These are phyloP conservation scores for Hydropsyche tenuis DNA, from an alignment of 1,140 invertebrate species.

Conservation along the genomic window DNA sequence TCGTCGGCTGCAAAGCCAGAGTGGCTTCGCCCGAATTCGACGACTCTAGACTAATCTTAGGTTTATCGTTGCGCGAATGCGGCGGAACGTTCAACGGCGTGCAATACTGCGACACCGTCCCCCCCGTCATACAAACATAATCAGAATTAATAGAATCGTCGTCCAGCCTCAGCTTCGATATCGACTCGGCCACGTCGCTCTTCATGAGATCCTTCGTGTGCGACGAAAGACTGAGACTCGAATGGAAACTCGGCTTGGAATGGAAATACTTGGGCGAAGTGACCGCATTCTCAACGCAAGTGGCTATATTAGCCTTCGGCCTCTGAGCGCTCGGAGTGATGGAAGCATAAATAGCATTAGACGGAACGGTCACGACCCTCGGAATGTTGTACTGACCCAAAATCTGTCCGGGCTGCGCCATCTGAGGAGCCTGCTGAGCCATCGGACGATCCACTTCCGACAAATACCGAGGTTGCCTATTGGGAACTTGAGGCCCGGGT, in stretches of 20 bases:
- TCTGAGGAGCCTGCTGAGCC: conserved; percentile 52
- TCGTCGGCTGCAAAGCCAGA: conserved; percentile 44
- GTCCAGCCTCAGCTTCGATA: conserved; percentile 58
- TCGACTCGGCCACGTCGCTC: conserved; percentile 31
- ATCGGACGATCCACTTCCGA: not conserved
- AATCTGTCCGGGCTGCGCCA: conserved; percentile 44
- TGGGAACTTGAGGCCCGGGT: conserved; percentile 59
- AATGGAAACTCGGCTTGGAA: conserved; percentile 54
- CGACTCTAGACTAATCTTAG: conserved; percentile 55
- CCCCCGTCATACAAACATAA: conserved; percentile 75
- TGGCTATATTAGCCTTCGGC: conserved; percentile 62
- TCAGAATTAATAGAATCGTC: conserved; percentile 73
- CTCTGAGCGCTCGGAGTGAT: conserved; percentile 63
- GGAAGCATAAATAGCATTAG: conserved; percentile 62
- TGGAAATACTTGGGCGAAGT: conserved; percentile 61
- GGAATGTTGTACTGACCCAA: conserved; percentile 55
- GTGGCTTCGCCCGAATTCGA: conserved; percentile 27
- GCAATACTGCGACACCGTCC: conserved; percentile 55
- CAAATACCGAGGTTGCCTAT: conserved; percentile 25
- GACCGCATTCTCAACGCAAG: conserved; percentile 57
- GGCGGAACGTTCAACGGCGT: conserved; percentile 34
- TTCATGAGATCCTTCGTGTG: conserved; percentile 52
- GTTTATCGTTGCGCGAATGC: conserved; percentile 53
- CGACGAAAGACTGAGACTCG: conserved; percentile 48
- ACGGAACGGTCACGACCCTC: conserved; percentile 59